Evolutionary conservation across 1,140 invertebrate species (phyloP).

Genomic region (Chionoecetes opilio): DNA sequence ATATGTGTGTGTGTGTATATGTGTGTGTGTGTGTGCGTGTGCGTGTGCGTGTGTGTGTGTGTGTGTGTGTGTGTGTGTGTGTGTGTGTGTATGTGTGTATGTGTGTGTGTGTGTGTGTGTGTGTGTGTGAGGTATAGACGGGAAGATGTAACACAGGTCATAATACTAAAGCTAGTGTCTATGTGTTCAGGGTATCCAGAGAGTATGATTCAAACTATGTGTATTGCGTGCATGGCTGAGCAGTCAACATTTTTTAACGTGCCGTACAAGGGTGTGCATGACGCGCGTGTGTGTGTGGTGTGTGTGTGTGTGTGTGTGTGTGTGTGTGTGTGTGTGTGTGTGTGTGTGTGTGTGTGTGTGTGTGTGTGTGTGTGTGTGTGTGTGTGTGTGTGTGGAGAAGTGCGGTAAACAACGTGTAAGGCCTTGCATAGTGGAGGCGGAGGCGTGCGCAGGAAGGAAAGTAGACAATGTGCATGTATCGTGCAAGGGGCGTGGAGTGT

Average conservation of each 20-base stretch:
- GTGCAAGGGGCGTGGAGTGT: neutral
- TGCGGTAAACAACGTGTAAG: neutral
- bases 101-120: conserved; percentile 44
- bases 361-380: conserved; percentile 40
- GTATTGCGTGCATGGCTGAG: neutral
- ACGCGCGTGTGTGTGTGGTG: neutral
- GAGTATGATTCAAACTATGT: neutral
- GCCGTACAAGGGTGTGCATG: too few species aligned
- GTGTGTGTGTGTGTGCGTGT: too few species aligned
- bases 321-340: neutral
- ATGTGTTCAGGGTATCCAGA: too few species aligned
- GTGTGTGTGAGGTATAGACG: neutral
- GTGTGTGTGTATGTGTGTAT: conserved; percentile 56
- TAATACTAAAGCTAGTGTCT: too few species aligned
- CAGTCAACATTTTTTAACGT: too few species aligned
- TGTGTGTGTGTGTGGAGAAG: neutral
- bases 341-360: neutral
- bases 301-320: neutral
- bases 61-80: neutral
- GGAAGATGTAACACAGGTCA: neutral
- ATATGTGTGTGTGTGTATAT: too few species aligned
- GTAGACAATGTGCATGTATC: neutral
- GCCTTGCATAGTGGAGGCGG: neutral
- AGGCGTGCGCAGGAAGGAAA: neutral
- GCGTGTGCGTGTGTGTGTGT: too few species aligned